phyloP scores from a whole-genome alignment of 1,140 invertebrate species.

The Cotesia typhae region DNA sequence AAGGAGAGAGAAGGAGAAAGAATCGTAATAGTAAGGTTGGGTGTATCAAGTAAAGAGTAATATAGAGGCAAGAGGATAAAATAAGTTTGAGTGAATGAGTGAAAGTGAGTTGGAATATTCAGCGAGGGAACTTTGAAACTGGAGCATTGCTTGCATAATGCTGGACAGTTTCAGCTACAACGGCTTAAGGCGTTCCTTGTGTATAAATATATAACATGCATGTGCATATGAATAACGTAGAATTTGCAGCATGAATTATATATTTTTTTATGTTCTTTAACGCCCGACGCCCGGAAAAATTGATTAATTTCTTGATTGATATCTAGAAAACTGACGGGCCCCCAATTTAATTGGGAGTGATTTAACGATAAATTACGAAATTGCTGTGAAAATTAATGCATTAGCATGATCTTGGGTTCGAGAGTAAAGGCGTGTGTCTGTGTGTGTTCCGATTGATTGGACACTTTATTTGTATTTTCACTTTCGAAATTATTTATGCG shows the following conservation, averaged over 20 bases:
- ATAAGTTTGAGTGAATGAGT: conserved; percentile 56
- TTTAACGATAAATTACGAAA: too few relatives aligned
- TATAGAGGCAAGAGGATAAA: conserved; percentile 40
- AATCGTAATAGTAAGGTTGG: conserved; percentile 11
- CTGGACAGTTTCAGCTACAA: conserved; percentile 51
- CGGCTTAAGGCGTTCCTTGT: conserved; percentile 47
- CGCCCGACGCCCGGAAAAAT: not conserved
- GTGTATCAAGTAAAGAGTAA: not conserved
- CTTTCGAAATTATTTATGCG: too few relatives aligned
- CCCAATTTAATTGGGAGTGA: too few relatives aligned
- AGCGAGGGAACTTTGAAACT: conserved; percentile 53
- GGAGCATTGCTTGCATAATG: conserved; percentile 59
- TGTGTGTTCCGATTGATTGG: too few relatives aligned
- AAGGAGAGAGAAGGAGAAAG: conserved; percentile 31
- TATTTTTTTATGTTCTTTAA: not conserved
- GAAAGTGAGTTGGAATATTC: conserved; percentile 58
- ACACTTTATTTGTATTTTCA: too few relatives aligned
- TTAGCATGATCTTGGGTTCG: too few relatives aligned
- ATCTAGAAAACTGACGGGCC: too few relatives aligned
- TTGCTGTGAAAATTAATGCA: too few relatives aligned
- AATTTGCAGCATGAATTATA: not conserved
- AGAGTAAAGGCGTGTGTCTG: too few relatives aligned
- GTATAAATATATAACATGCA: conserved; percentile 20
- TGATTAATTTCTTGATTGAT: too few relatives aligned
- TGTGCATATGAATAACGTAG: not conserved